A percentile compares a stretch with the other conserved stretches of the same genome.
Conservation (phyloP, 2,797 vertebrate species). For the Characodon lateralis region DNA sequence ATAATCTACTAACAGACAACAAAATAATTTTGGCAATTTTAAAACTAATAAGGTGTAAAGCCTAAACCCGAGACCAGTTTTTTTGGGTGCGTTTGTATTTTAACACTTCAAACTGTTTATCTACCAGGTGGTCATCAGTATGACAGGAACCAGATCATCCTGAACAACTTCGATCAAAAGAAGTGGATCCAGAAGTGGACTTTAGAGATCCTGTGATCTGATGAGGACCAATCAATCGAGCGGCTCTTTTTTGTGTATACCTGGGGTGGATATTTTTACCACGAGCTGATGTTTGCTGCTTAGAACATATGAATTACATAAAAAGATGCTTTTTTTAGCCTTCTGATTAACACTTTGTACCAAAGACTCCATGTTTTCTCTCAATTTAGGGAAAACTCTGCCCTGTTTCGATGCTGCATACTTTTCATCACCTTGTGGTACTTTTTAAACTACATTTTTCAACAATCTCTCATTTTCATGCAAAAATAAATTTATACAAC, state of each 20-base stretch:
- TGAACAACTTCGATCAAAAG: conserved; percentile 83
- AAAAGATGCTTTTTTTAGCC: background rate
- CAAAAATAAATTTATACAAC: conserved; percentile 27
- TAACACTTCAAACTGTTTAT: background rate
- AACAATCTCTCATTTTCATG: conserved; percentile 4
- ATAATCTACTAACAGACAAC: background rate
- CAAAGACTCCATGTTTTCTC: conserved; percentile 18
- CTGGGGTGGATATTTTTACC: background rate
- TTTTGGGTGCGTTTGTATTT: too few species aligned
- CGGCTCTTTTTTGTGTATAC: background rate
- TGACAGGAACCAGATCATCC: conserved; percentile 89
- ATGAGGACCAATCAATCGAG: background rate
- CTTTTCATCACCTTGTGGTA: conserved; percentile 31
- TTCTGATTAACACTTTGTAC: background rate
- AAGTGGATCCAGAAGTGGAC: conserved; percentile 89
- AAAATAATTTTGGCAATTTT: background rate
- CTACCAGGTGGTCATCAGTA: conserved; percentile 89
- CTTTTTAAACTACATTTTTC: conserved; percentile 14
- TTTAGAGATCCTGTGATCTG: conserved; percentile 83
- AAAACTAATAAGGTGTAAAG: background rate
- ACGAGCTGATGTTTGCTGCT: background rate
- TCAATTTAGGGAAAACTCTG: conserved; percentile 19
- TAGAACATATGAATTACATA: background rate
- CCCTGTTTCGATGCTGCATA: conserved; percentile 60
- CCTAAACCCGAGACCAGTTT: background rate